phyloP scores from a whole-genome alignment of 2,888 invertebrate species.

The Oasisia sp. region DNA sequence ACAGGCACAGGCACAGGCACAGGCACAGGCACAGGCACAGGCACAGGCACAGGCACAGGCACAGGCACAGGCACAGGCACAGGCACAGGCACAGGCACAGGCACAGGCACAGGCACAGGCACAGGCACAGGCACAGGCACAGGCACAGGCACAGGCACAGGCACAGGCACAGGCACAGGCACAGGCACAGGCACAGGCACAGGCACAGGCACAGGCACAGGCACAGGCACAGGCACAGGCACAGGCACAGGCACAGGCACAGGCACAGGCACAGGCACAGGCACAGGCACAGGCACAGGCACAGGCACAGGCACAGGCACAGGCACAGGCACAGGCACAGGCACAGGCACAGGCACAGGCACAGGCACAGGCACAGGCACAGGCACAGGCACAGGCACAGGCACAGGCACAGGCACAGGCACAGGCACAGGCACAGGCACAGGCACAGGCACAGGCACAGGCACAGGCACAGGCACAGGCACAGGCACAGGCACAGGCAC shows the following conservation, averaged over 20 bases:
- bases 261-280: neutral
- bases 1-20: too few species aligned
- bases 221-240: too few species aligned
- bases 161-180: neutral
- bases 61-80: neutral
- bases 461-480: neutral
- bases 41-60: too few species aligned
- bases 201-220: neutral
- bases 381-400: neutral
- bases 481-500: neutral
- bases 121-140: neutral
- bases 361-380: too few species aligned
- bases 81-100: neutral
- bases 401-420: neutral
- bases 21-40: too few species aligned
- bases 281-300: neutral
- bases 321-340: too few species aligned
- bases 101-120: neutral
- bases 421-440: neutral
- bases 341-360: too few species aligned
- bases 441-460: neutral
- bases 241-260: too few species aligned
- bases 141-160: neutral
- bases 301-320: too few species aligned
- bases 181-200: neutral